These are phyloP conservation scores for Noctua comes DNA, from an alignment of 2,888 invertebrate genomes.

Conservation along the genomic window DNA sequence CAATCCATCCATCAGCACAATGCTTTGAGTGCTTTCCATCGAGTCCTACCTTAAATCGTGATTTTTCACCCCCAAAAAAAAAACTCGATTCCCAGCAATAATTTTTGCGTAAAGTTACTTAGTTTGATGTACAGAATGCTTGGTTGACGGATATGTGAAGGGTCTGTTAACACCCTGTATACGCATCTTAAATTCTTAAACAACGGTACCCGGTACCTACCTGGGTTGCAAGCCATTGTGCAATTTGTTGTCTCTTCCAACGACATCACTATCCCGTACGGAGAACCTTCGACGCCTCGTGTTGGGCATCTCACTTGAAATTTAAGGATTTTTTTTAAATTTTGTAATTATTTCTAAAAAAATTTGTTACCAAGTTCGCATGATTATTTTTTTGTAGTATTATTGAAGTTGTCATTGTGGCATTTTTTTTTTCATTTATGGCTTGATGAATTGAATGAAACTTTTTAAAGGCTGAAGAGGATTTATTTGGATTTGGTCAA, in stretches of 20 bases:
- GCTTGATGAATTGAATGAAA: not conserved
- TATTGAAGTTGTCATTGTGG: not conserved
- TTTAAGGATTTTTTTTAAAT: conserved; percentile 62
- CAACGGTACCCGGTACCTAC: conserved; percentile 74
- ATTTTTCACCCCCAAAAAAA: too few species aligned
- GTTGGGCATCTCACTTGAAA: conserved; percentile 82
- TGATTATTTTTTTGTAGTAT: conserved; percentile 37
- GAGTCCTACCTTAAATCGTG: too few species aligned
- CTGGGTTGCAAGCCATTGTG: conserved; percentile 76
- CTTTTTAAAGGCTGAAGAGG: not conserved
- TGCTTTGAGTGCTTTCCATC: too few species aligned
- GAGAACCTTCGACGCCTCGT: conserved; percentile 84
- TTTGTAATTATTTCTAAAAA: conserved; percentile 52
- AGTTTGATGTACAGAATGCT: too few species aligned
- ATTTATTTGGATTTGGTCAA: not conserved
- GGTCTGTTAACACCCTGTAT: too few species aligned
- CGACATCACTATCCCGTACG: conserved; percentile 78
- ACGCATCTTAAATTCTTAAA: not conserved
- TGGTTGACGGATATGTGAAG: too few species aligned
- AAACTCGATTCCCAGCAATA: too few species aligned
- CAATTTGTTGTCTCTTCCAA: conserved; percentile 70
- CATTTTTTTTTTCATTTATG: not conserved
- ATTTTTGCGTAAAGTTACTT: too few species aligned
- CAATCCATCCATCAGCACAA: too few species aligned
- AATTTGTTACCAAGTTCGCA: conserved; percentile 43